phyloP scores from a whole-genome alignment of 1,140 invertebrate genomes.

The Pseudomyrmex pallidus region DNA sequence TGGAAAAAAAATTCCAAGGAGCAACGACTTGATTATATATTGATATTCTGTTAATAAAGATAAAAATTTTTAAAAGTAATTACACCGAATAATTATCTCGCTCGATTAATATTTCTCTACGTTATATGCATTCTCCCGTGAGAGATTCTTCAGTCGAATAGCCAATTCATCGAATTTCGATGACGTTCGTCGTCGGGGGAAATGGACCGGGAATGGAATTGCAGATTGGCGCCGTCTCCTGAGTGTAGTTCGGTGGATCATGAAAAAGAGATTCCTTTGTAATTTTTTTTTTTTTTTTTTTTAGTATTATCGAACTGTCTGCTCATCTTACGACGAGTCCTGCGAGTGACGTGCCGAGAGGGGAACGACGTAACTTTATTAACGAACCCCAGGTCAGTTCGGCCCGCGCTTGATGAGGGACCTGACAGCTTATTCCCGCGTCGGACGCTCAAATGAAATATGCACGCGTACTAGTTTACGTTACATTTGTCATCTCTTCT shows the following conservation, averaged over 20 bases:
- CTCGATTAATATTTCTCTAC: background rate
- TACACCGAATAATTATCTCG: background rate
- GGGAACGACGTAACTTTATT: slow-evolving; percentile 71
- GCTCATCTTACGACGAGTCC: slow-evolving; percentile 45
- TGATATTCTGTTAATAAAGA: no score
- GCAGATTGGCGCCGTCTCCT: slow-evolving; percentile 12
- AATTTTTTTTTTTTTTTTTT: slow-evolving; percentile 25
- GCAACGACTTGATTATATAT: background rate
- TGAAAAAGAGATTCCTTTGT: slow-evolving; percentile 2
- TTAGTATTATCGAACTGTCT: slow-evolving; percentile 34
- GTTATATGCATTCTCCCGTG: background rate
- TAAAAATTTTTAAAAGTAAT: no score
- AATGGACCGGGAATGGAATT: slow-evolving; percentile 39
- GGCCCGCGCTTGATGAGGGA: slow-evolving; percentile 17
- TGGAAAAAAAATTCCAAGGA: no score
- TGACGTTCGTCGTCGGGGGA: slow-evolving; percentile 7
- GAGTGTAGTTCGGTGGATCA: slow-evolving; percentile 11
- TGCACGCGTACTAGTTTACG: slow-evolving; percentile 26
- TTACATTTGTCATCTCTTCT: background rate
- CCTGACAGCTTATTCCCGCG: slow-evolving; percentile 24
- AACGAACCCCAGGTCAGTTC: slow-evolving; percentile 73
- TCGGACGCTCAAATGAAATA: slow-evolving; percentile 29
- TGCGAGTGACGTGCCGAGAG: slow-evolving; percentile 42
- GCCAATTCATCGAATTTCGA: slow-evolving; percentile 62
- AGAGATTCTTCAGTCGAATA: background rate